phyloP scores from a whole-genome alignment of 2,888 invertebrate genomes.

The Scaptomyza caliginosa region DNA sequence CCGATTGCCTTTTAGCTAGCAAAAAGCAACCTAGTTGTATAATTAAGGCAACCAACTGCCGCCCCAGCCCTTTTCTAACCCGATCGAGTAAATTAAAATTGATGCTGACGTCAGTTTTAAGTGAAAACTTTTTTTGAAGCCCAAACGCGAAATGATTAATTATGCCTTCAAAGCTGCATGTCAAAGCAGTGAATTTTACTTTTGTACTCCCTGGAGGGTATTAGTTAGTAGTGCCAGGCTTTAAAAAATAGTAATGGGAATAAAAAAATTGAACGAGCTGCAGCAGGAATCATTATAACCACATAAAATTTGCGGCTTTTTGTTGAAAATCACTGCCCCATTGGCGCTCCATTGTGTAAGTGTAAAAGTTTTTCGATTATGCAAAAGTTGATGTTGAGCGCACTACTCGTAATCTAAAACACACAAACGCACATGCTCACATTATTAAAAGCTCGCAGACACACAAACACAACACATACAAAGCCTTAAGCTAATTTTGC shows the following conservation, averaged over 20 bases:
- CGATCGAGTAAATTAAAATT: constrained; percentile 68
- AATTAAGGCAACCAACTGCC: constrained; percentile 49
- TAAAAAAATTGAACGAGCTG: neutral
- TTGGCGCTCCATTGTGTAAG: constrained; percentile 48
- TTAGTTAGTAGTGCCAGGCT: constrained; percentile 17
- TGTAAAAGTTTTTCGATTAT: constrained; percentile 76
- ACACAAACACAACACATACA: constrained; percentile 4
- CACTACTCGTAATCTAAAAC: constrained; percentile 20
- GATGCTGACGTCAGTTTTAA: constrained; percentile 66
- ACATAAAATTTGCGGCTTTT: constrained; percentile 52
- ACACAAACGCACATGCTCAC: constrained; percentile 4
- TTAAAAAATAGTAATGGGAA: constrained; percentile 2
- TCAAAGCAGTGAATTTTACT: constrained; percentile 68
- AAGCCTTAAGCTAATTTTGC: constrained; percentile 67
- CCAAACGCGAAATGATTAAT: constrained; percentile 64
- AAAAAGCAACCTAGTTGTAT: constrained; percentile 67
- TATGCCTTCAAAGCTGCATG: constrained; percentile 56
- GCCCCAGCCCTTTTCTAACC: constrained; percentile 1
- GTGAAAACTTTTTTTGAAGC: constrained; percentile 34
- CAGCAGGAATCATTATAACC: constrained; percentile 55
- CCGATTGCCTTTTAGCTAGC: constrained; percentile 10
- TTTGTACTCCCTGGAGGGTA: constrained; percentile 19
- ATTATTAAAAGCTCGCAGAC: constrained; percentile 3
- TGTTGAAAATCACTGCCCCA: constrained; percentile 54
- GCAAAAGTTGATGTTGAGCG: constrained; percentile 47